Evolutionary conservation across 2,797 vertebrate genomes (phyloP), one percentile per base, ranked within the genome.

Genomic region (Hippocampus kuda): DNA sequence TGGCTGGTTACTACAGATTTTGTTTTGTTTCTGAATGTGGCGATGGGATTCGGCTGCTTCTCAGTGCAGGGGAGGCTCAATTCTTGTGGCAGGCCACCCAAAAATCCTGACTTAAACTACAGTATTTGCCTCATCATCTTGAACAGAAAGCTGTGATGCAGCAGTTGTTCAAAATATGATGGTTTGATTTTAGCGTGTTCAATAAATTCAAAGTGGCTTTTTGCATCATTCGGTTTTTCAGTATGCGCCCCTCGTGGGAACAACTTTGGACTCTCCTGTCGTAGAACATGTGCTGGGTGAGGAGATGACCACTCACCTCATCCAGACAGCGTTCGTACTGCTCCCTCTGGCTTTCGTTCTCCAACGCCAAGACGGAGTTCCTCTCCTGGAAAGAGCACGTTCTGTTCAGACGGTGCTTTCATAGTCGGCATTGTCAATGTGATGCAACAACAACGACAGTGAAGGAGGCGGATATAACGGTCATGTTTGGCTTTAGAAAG

Each of bases 281-380:
- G 63, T 12, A 27, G 42, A 65, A 44, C 3, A 46, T 59, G 13
- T 15, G 56, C 13, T 5, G 26, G 16, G 26, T 38, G 59, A 38
- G 11, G 10, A 46, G 16, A n/a, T 27, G 4, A 26, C 30, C 34
- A 34, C 91, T 93, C 89, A 97, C 95, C 93, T 97, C 94, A 67
- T 97, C 95, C 0, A 97, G 91, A 70, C 95, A 97, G 69, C 90
- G 88, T 72, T 97, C 95, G 68, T 97, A 97, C 80, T 95, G 93
- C 30, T 94, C 93, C 86, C 94, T 90, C 87, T 97, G 95, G 88
- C 80, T 94, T 84, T 93, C 91, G 46, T 97, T 97, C 90, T 95
- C 94, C 83, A 82, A 81, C 72, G 92, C 92, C 89, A 97, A 75
- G 0, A 89, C 87, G 1, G 92, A 94, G 79, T 97, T 97, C 81